A percentile compares a stretch with the other conserved stretches of the same genome.
These are phyloP conservation scores for Liopterus haemorrhoidalis DNA, from an alignment of 2,888 invertebrate species.

Conservation along the genomic window DNA sequence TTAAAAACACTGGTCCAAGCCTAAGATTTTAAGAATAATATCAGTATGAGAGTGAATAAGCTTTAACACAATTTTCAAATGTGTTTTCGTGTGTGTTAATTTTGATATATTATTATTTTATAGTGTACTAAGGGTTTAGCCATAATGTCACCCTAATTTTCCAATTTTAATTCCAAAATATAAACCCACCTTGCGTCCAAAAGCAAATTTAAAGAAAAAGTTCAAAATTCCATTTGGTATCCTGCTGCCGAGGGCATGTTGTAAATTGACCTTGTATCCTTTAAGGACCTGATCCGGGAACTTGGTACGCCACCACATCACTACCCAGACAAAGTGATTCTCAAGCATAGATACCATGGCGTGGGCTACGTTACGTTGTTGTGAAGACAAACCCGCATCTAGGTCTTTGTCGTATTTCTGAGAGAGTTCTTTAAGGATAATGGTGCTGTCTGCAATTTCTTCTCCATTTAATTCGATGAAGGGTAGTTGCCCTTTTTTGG, in stretches of 20 bases:
- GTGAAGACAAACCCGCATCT: conserved; percentile 73
- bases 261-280: conserved; percentile 86
- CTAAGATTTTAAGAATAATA: too few species aligned
- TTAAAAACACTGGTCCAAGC: too few species aligned
- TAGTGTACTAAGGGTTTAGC: too few species aligned
- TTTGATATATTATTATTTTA: too few species aligned
- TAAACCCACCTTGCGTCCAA: conserved; percentile 70
- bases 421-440: conserved; percentile 82
- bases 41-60: too few species aligned
- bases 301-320: conserved; percentile 88
- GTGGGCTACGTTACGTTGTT: conserved; percentile 82
- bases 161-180: too few species aligned
- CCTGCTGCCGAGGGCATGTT: conserved; percentile 80
- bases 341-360: conserved; percentile 93
- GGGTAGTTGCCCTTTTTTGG: conserved; percentile 90
- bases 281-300: conserved; percentile 83
- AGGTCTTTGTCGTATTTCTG: conserved; percentile 77
- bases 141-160: too few species aligned
- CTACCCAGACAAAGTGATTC: conserved; percentile 88
- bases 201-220: conserved; percentile 83
- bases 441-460: conserved; percentile 86
- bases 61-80: too few species aligned
- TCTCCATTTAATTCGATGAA: conserved; percentile 93
- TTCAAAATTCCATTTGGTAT: conserved; percentile 83
- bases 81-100: too few species aligned